phyloP scores from a whole-genome alignment of 2,113 vertebrate species.

The Eudyptes chrysolophus region DNA sequence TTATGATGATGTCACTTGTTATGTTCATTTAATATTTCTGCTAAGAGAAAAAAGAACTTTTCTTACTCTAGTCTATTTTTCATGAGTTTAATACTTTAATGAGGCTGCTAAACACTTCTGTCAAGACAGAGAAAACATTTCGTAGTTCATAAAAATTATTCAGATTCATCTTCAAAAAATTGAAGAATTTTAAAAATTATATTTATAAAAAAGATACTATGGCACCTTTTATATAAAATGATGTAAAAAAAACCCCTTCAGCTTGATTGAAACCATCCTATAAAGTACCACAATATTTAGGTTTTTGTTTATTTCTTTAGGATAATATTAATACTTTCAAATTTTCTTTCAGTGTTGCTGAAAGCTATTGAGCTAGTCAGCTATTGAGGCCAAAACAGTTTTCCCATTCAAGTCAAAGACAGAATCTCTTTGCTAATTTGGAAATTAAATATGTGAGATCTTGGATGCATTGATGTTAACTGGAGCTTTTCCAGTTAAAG shows the following conservation, averaged over 20 bases:
- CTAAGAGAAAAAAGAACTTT: neutral
- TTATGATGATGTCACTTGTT: neutral
- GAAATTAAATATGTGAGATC: neutral
- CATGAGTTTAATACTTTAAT: neutral
- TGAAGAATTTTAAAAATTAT: neutral
- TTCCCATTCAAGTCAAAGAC: neutral
- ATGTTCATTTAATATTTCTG: neutral
- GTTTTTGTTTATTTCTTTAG: neutral
- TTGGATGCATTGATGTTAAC: neutral
- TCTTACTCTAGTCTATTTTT: neutral
- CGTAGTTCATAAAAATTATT: neutral
- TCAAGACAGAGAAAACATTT: neutral
- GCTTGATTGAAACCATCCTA: neutral
- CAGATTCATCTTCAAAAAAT: neutral
- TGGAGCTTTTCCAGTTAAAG: neutral
- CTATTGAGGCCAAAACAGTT: neutral
- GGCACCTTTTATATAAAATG: neutral
- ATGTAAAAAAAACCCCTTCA: neutral
- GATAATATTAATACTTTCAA: neutral
- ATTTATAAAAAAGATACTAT: neutral
- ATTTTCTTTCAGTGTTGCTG: neutral
- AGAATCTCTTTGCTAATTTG: neutral
- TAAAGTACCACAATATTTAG: neutral
- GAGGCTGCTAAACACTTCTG: neutral
- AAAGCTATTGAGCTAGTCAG: neutral